Base-by-base conservation (phyloP, 2,113 vertebrate genomes). In the Falcunculus frontatus region DNA sequence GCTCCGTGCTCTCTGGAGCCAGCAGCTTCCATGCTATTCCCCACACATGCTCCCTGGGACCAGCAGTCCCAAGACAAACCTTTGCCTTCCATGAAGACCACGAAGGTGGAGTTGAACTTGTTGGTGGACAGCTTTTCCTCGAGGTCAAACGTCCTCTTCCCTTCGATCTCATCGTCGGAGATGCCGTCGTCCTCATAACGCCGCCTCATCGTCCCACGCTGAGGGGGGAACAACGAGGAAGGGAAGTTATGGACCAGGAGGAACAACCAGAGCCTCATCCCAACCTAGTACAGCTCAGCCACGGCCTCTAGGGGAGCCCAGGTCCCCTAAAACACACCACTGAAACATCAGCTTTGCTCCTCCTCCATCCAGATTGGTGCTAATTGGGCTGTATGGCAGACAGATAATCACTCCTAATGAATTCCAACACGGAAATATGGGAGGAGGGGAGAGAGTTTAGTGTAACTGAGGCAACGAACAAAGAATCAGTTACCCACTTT, bases 161-260 rank as follows among this genome's bases (percentile, higher is more conserved):
- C 99, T 95, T 99, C 99, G 33, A 99, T 99, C 96, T 99, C 99
- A 89, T 99, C 99, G 29, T 99, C 99, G 2, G 99, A 99, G 94
- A 99, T 99, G 47, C 99, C 99, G 42, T 99, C 99, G 5, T 99
- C 99, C 92, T 99, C 99, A 30, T 99, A 99, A 39, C 99, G 99
- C 8, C 99, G 98, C 25, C 99, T 97, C 86, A 99, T 99, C 10
- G 99, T 99, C 59, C 99, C 98, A 81, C 99, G 99, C 99, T 99
- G 96, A 41, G 72, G 96, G 56, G 84, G 78, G 23, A 90, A 41
- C 64, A 75, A 86, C 6, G 37, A 26, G 50, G 29, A 74, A 37
- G 32, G 56, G 42, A 29, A 91, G 53, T 19, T 32, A 13, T 0
- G 16, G 39, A 60, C 11, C 67, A 50, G 55, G 6, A 53, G 5